Evolutionary conservation across 2,113 vertebrate genomes (phyloP).

Genomic region (Ceratotherium simum): DNA sequence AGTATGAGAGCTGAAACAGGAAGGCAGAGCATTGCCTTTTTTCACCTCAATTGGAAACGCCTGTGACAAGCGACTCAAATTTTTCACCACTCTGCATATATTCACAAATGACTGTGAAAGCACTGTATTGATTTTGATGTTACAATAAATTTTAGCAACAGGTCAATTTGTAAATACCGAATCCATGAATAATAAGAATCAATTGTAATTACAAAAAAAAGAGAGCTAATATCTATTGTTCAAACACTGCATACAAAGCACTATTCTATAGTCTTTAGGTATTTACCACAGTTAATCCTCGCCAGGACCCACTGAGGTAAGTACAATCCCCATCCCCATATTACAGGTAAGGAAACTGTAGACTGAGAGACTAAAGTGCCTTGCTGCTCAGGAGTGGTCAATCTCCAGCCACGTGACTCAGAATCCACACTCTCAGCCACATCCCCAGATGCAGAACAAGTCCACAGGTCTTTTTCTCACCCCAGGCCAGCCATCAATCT

Average conservation of each 20-base stretch:
- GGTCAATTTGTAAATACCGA: neutral
- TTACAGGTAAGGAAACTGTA: neutral
- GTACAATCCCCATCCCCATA: neutral
- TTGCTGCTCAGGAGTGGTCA: neutral
- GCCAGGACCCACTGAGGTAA: neutral
- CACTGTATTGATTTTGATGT: too few relatives aligned
- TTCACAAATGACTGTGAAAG: neutral
- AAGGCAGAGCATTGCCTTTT: neutral
- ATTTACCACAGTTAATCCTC: neutral
- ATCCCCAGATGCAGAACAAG: neutral
- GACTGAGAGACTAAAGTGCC: fast-evolving
- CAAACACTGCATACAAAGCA: neutral
- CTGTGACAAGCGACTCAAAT: neutral
- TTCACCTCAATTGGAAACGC: neutral
- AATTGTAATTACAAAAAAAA: neutral
- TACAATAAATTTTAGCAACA: neutral
- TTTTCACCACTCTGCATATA: too few relatives aligned
- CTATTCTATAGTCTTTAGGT: fast-evolving
- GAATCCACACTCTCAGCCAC: neutral
- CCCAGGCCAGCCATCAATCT: neutral
- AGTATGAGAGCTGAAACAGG: neutral
- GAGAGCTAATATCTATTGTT: neutral
- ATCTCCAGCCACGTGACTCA: fast-evolving
- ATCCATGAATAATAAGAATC: neutral
- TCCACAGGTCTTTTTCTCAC: neutral